Base-by-base conservation (phyloP, 2,888 invertebrate genomes). In the Pelosia muscerda region DNA sequence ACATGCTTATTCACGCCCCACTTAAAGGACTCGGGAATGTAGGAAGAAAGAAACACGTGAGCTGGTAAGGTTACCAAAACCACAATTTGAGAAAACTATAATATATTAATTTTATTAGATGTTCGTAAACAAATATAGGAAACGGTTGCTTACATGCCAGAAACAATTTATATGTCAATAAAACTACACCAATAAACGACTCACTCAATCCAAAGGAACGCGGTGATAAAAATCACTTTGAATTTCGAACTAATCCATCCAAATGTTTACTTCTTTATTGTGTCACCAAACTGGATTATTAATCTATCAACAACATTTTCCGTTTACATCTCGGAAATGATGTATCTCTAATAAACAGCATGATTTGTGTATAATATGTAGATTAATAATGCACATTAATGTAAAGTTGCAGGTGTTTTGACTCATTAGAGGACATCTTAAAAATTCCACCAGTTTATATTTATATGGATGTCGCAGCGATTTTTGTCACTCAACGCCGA, bases 401-500 rank as follows among this genome's bases (percentile, higher is more conserved):
- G 72, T 69, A 60, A 73, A 77, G 81, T 82, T 84, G 79, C 87
- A 90, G 87, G 90, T 89, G 88, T 83, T 84, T 83, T 75, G 78
- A 76, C 79, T 90, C 89, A 88, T 90, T 89, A 89, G 76, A 74
- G 73, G 74, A 78, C 78, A 81, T 75, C 79, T 82, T 86, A 81
- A 86, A 87, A 76, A 78, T 77, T 84, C 81, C 76, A 78, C 76
- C 76, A 66, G 81, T 83, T 85, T 81, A 82, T 68, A 61, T 57
- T n/a, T 49, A 63, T 61, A 87, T 84, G 82, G 82, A 81, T 72
- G 81, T 85, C 83, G 82, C 75, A 84, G 81, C 80, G 86, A 86
- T 84, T 82, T 87, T 85, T 84, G 89, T 93, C 94, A 90, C 84
- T 92, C 93, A 88, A 83, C 90, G 84, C 77, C 31, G 81, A 88